Evolutionary conservation across 2,113 vertebrate species (phyloP).

Genomic region (Corythornis cristatus): DNA sequence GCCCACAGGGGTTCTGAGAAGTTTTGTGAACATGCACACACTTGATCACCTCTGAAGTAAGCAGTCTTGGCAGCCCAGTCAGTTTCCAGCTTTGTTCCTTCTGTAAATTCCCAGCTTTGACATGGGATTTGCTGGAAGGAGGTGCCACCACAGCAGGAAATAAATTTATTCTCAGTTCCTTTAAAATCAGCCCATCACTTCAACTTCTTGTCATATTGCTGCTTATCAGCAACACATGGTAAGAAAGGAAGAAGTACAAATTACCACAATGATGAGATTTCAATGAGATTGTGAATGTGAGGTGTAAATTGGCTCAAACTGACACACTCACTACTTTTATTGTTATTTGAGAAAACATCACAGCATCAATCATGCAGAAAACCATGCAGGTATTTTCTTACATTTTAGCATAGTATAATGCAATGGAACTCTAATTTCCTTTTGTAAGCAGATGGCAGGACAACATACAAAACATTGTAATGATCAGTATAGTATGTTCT

Average conservation of each 20-base stretch:
- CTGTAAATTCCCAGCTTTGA: background rate
- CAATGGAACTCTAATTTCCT: conserved; percentile 37
- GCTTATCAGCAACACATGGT: rapidly evolving
- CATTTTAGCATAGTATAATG: conserved; percentile 9
- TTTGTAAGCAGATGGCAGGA: conserved; percentile 67
- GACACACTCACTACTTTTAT: background rate
- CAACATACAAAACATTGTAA: conserved; percentile 58
- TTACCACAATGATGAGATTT: background rate
- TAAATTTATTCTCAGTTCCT: background rate
- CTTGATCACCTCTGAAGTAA: background rate
- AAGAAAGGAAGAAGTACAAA: background rate
- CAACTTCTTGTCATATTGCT: background rate
- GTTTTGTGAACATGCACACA: background rate
- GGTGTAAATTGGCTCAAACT: background rate
- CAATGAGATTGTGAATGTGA: background rate
- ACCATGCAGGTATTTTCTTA: background rate
- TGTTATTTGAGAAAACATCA: background rate
- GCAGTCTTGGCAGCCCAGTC: background rate
- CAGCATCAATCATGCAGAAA: conserved; percentile 20
- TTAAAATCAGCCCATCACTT: background rate
- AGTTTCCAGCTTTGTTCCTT: background rate
- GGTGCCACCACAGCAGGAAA: background rate
- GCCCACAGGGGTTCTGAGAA: background rate
- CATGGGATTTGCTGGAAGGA: background rate
- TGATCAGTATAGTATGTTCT: conserved; percentile 17